Base-by-base conservation (phyloP, 2,113 vertebrate species). In the Gavia stellata region DNA sequence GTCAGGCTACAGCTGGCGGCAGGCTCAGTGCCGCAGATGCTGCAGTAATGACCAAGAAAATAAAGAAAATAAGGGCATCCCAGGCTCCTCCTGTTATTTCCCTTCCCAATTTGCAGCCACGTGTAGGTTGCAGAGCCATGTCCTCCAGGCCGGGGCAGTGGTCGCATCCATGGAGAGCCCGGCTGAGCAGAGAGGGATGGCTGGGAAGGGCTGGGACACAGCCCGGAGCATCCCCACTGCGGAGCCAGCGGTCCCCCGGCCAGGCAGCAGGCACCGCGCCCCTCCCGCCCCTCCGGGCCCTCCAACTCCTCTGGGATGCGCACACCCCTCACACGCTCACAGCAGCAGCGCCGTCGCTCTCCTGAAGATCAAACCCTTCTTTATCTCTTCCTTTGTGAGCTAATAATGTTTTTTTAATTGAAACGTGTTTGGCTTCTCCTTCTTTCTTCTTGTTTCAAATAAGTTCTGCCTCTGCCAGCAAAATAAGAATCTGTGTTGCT, bases 401-500 rank as follows among this genome's bases (percentile, higher is more conserved):
- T 86, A 94, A 95, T 94, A 59, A 82, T 68, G 86, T 10, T 70
- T 77, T 87, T 90, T 79, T 96, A 95, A 97, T 92, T 96, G 92
- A 90, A 94, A 90, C 40, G 26, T 86, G 87, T 68, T 88, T 38
- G 2, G 31, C 67, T 93, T 94, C 81, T 71, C 44, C 70, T 80
- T 63, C 91, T 93, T 96, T 95, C 81, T 90, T 95, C 89, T 86
- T 90, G 56, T 95, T 97, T 96, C 91, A 92, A 88, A 56, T n/a
- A 74, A 91, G 65, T 87, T 88, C 81, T 92, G 86, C 79, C 75
- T 97, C 74, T 84, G 84, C 88, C 93, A 96, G 92, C 84, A 88
- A 96, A 96, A 88, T 67, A 94, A 90, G 67, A 90, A 74, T 44
- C 90, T 81, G 15, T 79, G 77, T 80, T 96, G 85, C 67, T 85